Evolutionary conservation across 2,113 vertebrate genomes (phyloP), one percentile per base, ranked within the genome.

Genomic region (Sitta europaea): DNA sequence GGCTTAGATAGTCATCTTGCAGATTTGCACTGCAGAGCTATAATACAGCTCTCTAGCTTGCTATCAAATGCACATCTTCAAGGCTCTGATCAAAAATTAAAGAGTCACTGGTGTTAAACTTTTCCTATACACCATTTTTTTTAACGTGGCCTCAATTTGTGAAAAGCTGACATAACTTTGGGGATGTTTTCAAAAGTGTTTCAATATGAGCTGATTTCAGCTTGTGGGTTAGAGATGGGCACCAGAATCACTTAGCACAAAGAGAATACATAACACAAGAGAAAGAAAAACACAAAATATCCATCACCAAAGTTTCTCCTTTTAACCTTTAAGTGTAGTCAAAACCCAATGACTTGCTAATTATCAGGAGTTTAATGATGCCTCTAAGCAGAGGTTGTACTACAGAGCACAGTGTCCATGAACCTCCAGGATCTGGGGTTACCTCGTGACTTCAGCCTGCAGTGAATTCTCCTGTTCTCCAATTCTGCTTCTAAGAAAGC

Each of bases 241-340:
- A 78, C 16, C 28, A 86, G 71, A 92, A 81, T 51, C 19, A 63
- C 65, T 95, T 70, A 78, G 47, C 74, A 94, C 57, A 94, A 91
- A 90, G 51, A 86, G 90, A 91, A 93, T 95, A 78, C 42, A n/a
- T 92, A 83, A 94, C 53, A 83, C 36, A 91, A 40, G 51, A 77
- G 72, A 94, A 94, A 54, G 72, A 92, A 94, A 93, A 95, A 85
- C 73, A 91, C 62, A 88, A 96, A 91, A 95, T 77, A 94, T 78
- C 77, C 40, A 58, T 85, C 66, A 77, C 86, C 21, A 90, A 68
- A 88, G 35, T 88, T 36, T 88, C 74, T 92, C 91, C 92, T 96
- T 95, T 97, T 96, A 96, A 94, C 90, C 63, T 94, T 94, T 96
- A 96, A 96, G 78, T 86, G 63, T 77, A 96, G 96, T 95, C 90